Evolutionary conservation across 2,113 vertebrate species (phyloP).

Genomic region (Larimichthys crocea): DNA sequence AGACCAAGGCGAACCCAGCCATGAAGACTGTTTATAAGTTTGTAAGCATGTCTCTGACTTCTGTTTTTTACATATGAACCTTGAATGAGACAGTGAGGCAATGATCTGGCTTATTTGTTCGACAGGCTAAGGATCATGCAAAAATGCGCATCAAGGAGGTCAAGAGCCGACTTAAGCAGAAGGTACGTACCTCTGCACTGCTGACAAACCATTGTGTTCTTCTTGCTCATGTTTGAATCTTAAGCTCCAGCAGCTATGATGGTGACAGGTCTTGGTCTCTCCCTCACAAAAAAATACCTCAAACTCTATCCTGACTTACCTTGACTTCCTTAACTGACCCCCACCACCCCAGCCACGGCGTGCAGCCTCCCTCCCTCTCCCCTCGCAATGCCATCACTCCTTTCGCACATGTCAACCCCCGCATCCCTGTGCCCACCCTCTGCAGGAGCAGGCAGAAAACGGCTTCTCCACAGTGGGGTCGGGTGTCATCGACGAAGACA

Average conservation of each 20-base stretch:
- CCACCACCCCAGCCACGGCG: neutral
- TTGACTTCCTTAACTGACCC: conserved; percentile 5
- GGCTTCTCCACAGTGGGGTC: conserved; percentile 84
- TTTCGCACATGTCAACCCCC: conserved; percentile 43
- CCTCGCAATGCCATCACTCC: conserved; percentile 50
- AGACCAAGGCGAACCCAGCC: conserved; percentile 97
- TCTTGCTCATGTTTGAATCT: neutral
- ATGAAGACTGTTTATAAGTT: conserved; percentile 99
- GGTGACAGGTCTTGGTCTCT: conserved; percentile 8
- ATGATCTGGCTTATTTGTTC: conserved; percentile 45
- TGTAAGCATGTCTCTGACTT: conserved; percentile 84
- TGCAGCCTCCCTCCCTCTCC: conserved; percentile 49
- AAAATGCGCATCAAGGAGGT: conserved; percentile 99
- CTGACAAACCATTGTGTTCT: neutral
- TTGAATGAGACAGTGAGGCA: neutral
- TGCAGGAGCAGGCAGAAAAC: conserved; percentile 93
- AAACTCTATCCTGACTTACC: neutral
- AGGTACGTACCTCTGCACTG: conserved; percentile 75
- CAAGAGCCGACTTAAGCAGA: conserved; percentile 84
- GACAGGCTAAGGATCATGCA: conserved; percentile 97
- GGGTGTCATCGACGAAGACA: conserved; percentile 78
- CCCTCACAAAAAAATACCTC: neutral
- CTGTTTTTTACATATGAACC: neutral
- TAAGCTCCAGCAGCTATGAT: neutral
- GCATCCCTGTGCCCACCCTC: conserved; percentile 48